Evolutionary conservation across 1,140 invertebrate species (phyloP), one percentile per base, ranked within the genome.

Genomic region (Anastrepha ludens): DNA sequence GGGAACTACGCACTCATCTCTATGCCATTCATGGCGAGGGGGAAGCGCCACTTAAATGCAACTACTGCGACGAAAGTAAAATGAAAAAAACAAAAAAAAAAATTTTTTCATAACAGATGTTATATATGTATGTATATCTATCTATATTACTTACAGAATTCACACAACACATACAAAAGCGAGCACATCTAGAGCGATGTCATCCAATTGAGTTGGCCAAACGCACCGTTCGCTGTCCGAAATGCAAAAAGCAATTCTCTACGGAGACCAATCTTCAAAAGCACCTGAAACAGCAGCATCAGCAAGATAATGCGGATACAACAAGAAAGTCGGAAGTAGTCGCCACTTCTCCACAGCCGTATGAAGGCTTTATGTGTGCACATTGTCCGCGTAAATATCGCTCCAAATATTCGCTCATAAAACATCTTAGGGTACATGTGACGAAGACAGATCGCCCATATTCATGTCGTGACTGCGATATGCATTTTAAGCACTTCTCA

Each of bases 331-430:
- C 8, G 3, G n/a, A 50, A 4, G n/a, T 29, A 0, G 8, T 20
- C 17, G 15, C 44, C 17, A 8, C 74, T 50, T 81, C 74, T 4
- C 6, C 74, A 55, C n/a, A 44, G 44, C 74, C 20, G 11, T 81
- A 81, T n/a, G 74, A 81, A 29, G 74, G 74, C 9, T 81, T 81
- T 47, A 81, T 81, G 74, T 81, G 74, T 47, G 74, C 74, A 55
- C 74, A 81, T 81, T 81, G 74, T 15, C 74, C 74, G n/a, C 74
- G 74, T 81, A 81, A 81, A 58, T 81, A 81, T 81, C 74, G 74
- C 3, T 81, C 74, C 9, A 81, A 81, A 55, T 81, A 81, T n/a
- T 44, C 74, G 8, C 74, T 81, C 7, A 81, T 81, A 15, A 81
- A 81, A 20, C 74, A 81, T 55, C 47, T 81, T 5, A 9, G 50